Conservation (phyloP, 2,113 vertebrate genomes). For the Lipotes vexillifer region DNA sequence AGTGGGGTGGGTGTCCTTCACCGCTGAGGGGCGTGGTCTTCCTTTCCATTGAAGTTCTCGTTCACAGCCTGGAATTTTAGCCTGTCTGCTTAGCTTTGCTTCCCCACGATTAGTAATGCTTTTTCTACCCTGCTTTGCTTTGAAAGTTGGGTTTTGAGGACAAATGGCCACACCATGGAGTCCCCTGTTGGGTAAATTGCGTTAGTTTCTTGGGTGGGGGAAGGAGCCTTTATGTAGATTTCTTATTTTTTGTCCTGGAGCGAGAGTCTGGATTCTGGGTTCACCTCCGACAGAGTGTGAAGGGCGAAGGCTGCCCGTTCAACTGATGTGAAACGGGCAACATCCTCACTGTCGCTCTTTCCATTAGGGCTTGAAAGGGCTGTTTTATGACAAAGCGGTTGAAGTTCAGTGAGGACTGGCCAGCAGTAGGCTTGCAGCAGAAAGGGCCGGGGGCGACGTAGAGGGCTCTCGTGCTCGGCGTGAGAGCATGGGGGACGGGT, state of each 20-base stretch:
- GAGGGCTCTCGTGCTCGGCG: neutral
- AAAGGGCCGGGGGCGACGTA: neutral
- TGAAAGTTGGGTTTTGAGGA: neutral
- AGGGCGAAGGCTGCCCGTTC: neutral
- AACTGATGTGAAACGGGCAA: neutral
- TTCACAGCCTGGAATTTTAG: neutral
- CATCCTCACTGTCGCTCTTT: neutral
- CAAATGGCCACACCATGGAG: neutral
- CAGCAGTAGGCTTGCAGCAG: neutral
- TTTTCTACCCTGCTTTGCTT: neutral
- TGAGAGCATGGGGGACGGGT: neutral
- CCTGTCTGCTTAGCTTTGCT: neutral
- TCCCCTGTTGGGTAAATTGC: neutral
- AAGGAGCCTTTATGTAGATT: neutral
- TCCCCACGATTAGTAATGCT: neutral
- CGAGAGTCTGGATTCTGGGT: neutral
- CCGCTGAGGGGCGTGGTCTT: neutral
- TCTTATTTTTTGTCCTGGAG: neutral
- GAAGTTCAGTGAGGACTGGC: constrained; percentile 6
- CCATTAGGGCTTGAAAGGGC: neutral
- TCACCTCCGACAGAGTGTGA: neutral
- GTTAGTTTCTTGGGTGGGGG: neutral
- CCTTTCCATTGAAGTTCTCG: rapidly evolving
- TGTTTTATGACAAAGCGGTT: neutral
- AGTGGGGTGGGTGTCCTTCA: rapidly evolving